Percentiles rank a stretch among this genome's conserved stretches.
Evolutionary conservation across 2,113 vertebrate species (phyloP).

Genomic region (Clupea harengus): DNA sequence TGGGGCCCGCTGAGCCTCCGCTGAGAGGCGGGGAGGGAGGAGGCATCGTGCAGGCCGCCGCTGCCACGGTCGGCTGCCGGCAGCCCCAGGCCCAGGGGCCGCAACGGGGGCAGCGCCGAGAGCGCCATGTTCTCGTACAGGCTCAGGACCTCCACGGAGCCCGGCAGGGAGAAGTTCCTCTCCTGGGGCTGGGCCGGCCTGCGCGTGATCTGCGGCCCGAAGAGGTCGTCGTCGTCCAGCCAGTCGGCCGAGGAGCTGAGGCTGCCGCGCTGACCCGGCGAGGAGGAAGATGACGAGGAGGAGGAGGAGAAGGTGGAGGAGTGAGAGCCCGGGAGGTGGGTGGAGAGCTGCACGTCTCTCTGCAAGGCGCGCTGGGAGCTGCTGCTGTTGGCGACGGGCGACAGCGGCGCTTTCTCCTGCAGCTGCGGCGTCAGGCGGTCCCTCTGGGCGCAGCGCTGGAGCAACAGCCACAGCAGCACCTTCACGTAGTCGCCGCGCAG

Average conservation of each 20-base stretch:
- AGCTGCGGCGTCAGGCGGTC: conserved; percentile 57
- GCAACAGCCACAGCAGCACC: conserved; percentile 87
- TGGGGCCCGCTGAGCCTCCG: conserved; percentile 82
- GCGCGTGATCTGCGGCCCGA: conserved; percentile 76
- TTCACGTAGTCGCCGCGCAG: conserved; percentile 91
- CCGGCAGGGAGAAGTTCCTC: conserved; percentile 81
- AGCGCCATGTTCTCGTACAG: conserved; percentile 70
- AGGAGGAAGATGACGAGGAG: conserved; percentile 49
- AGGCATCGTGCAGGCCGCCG: conserved; percentile 72
- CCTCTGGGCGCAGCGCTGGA: conserved; percentile 76
- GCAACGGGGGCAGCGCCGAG: conserved; percentile 71
- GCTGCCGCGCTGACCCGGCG: conserved; percentile 68
- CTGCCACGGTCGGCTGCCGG: conserved; percentile 71
- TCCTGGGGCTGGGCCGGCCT: conserved; percentile 74
- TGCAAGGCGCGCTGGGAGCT: conserved; percentile 61
- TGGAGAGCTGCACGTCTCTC: conserved; percentile 26
- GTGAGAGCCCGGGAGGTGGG: conserved; percentile 34
- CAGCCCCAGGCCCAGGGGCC: conserved; percentile 68
- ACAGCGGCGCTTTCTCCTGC: conserved; percentile 36
- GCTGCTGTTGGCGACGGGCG: conserved; percentile 59
- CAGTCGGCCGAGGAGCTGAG: conserved; percentile 84
- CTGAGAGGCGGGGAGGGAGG: conserved; percentile 59
- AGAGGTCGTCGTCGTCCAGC: conserved; percentile 87
- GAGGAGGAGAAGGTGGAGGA: conserved; percentile 41
- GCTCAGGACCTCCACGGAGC: conserved; percentile 82